Base-by-base conservation (phyloP, 2,888 invertebrate genomes). In the Synergus gifuensis region DNA sequence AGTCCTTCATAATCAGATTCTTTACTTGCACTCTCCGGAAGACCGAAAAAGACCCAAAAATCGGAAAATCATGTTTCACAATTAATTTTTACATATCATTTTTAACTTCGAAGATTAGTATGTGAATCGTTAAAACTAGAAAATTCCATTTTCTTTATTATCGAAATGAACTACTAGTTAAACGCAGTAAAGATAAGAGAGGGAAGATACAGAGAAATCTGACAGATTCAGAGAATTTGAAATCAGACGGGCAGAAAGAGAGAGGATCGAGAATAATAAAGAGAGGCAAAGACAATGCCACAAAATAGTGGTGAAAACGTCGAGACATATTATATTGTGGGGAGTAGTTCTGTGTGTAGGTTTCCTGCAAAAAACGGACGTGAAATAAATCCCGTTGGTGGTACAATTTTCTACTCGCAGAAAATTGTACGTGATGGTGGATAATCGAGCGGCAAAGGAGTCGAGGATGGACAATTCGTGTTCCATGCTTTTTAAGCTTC, bases 191-290 rank as follows among this genome's bases (percentile, higher is more conserved):
- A 22, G 2, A 0, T 8, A 11, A 18, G 22, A 60, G 16, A 8
- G n/a, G 9, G n/a, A 40, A 46, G 36, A n/a, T 28, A 54, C 3
- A 28, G 28, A 73, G 69, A 73, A 54, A 4, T n/a, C 49, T 73
- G 69, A 73, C 49, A 73, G 69, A 73, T 73, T 49, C 46, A 73
- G 49, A 73, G 49, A 54, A 73, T 54, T 73, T 16, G 54, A 73
- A 60, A 60, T 46, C 11, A 11, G 42, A 40, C 40, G 2, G 66
- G 18, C 66, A 63, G 14, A 66, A 42, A 18, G 40, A 44, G n/a
- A 66, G 7, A 18, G 40, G 42, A 42, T 42, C n/a, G 28, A 73
- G 69, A 54, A 73, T 54, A 54, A 49, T 3, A 42, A 46, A 69
- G 67, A 42, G 69, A 36, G 49, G 69, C 28, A 69, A n/a, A 49